phyloP scores from a whole-genome alignment of 2,113 vertebrate genomes.

The Tragelaphus strepsiceros region DNA sequence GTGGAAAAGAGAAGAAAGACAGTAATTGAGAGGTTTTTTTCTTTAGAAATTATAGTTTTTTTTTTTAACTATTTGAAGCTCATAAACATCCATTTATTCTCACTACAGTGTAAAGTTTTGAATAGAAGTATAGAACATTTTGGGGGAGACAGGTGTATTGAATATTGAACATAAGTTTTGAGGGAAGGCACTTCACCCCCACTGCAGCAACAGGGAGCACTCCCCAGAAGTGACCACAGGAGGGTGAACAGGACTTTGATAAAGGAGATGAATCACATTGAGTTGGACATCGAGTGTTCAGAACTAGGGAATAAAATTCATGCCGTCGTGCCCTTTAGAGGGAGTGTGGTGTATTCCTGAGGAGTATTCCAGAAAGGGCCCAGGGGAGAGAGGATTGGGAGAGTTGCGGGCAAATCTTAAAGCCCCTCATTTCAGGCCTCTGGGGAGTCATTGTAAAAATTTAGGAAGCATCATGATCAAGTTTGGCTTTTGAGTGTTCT shows the following conservation, averaged over 20 bases:
- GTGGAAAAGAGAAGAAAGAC: background rate
- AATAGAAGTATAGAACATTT: background rate
- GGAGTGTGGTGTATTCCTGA: background rate
- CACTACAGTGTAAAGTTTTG: background rate
- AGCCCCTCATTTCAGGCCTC: background rate
- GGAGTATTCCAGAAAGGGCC: background rate
- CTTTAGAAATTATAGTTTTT: background rate
- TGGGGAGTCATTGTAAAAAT: background rate
- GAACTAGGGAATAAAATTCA: background rate
- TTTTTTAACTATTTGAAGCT: slow-evolving; percentile 1
- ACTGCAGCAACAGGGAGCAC: background rate
- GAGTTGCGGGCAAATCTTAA: background rate
- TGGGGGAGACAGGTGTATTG: background rate
- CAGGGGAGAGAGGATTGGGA: background rate
- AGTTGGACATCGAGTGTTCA: background rate
- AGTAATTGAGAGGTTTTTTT: background rate
- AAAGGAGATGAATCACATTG: background rate
- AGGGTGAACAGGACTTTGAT: background rate
- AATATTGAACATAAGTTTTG: background rate
- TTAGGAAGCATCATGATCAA: background rate
- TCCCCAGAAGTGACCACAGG: background rate
- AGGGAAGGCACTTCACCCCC: too few relatives aligned
- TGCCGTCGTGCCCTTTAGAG: background rate
- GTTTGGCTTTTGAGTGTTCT: background rate
- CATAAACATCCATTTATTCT: background rate